These are phyloP conservation scores for Conomelus anceps DNA, from an alignment of 2,888 invertebrate genomes.

Conservation along the genomic window DNA sequence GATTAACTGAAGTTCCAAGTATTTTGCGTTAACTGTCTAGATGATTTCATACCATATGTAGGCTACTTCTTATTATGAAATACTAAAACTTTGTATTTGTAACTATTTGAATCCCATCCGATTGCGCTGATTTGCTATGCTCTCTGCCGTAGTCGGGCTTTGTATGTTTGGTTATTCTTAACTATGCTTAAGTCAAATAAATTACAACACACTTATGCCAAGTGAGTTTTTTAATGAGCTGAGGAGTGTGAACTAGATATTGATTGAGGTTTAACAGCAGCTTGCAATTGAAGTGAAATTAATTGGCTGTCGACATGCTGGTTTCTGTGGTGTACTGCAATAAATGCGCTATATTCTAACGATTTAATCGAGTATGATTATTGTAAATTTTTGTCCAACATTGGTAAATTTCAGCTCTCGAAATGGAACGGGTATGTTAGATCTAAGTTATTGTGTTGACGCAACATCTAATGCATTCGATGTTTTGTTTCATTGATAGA, in stretches of 20 bases:
- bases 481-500: background rate
- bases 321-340: background rate
- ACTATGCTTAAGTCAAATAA: background rate
- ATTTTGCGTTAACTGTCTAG: too few relatives aligned
- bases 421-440: background rate
- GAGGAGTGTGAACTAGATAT: background rate
- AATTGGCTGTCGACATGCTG: background rate
- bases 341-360: background rate
- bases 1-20: background rate
- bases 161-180: background rate
- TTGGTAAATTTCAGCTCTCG: background rate
- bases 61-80: too few relatives aligned
- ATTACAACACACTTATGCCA: background rate
- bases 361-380: background rate
- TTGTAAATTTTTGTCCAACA: background rate
- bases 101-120: background rate
- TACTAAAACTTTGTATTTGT: background rate
- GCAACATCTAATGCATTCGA: background rate
- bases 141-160: background rate
- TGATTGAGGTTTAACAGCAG: background rate
- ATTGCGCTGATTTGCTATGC: background rate
- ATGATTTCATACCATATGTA: too few relatives aligned
- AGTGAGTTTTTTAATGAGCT: background rate
- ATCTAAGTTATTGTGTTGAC: background rate
- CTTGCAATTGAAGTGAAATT: background rate